These are phyloP conservation scores for Trachelus iudaicus DNA, from an alignment of 2,888 invertebrate species.

Conservation along the genomic window DNA sequence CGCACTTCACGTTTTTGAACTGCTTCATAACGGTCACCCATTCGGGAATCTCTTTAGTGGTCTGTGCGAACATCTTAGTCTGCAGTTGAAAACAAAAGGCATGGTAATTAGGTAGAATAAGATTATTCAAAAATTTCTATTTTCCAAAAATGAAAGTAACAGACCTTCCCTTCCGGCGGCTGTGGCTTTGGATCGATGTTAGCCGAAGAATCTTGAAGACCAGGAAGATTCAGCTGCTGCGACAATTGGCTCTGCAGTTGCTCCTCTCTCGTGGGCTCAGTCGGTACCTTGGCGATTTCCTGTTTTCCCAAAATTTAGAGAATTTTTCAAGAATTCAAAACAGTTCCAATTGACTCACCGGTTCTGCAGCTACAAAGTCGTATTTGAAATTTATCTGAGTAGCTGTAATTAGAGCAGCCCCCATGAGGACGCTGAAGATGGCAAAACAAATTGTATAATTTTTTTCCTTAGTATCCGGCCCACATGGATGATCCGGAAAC, in stretches of 20 bases:
- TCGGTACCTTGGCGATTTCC: slow-evolving; percentile 61
- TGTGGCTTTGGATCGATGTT: slow-evolving; percentile 51
- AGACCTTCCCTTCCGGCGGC: slow-evolving; percentile 68
- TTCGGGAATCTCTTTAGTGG: slow-evolving; percentile 89
- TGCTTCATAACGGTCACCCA: slow-evolving; percentile 93
- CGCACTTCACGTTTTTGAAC: slow-evolving; percentile 90
- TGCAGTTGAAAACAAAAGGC: slow-evolving; percentile 60
- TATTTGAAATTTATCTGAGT: slow-evolving; percentile 81
- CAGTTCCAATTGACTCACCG: slow-evolving; percentile 39
- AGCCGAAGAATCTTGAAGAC: slow-evolving; percentile 76
- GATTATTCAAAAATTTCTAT: slow-evolving; percentile 1
- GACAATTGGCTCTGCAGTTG: slow-evolving; percentile 86
- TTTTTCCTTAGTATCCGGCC: slow-evolving; percentile 89
- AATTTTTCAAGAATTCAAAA: background rate
- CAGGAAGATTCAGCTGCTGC: slow-evolving; percentile 84
- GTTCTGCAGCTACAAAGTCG: slow-evolving; percentile 54
- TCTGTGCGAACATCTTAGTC: slow-evolving; percentile 93
- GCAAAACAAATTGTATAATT: slow-evolving; percentile 99
- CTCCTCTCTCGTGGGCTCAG: slow-evolving; percentile 75
- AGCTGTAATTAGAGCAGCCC: slow-evolving; percentile 91
- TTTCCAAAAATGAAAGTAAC: slow-evolving; percentile 12
- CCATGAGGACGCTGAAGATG: slow-evolving; percentile 96
- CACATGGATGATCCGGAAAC: slow-evolving; percentile 93
- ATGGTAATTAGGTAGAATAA: background rate
- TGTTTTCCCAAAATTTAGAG: slow-evolving; percentile 15